phyloP scores from a whole-genome alignment of 1,140 invertebrate species.

The Drosophila littoralis region DNA sequence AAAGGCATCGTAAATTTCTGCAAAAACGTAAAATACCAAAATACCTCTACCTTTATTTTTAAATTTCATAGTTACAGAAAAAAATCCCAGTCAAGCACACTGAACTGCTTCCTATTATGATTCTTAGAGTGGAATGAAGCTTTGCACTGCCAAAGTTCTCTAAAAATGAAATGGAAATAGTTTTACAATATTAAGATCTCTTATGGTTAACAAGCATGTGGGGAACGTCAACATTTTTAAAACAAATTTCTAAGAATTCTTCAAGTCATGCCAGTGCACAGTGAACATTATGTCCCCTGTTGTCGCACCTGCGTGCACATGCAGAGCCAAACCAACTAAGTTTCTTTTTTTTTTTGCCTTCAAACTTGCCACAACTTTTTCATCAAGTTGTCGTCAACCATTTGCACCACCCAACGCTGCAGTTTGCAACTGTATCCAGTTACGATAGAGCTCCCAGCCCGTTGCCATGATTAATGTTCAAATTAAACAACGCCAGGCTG shows the following conservation, averaged over 20 bases:
- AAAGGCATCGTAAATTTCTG: no score
- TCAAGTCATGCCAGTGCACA: constrained; percentile 3
- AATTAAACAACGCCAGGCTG: constrained; percentile 74
- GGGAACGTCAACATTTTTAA: background rate
- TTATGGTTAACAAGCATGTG: constrained; percentile 6
- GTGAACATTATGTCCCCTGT: constrained; percentile 5
- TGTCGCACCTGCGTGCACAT: constrained; percentile 5
- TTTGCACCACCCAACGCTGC: constrained; percentile 20
- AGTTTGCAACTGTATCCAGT: constrained; percentile 46
- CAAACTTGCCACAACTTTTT: constrained; percentile 51
- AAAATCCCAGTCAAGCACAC: no score
- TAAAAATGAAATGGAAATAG: constrained; percentile 3
- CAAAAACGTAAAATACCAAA: no score
- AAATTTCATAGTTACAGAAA: no score
- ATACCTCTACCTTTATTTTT: no score
- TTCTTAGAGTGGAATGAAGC: background rate
- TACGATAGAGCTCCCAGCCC: constrained; percentile 22
- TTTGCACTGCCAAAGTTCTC: background rate
- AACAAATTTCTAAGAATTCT: constrained; percentile 7
- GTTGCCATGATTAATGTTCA: constrained; percentile 73
- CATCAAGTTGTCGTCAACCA: constrained; percentile 45
- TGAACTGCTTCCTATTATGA: no score
- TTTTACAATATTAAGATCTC: constrained; percentile 14
- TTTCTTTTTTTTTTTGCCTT: constrained; percentile 9
- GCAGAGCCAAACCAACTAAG: background rate